Evolutionary conservation across 2,113 vertebrate genomes (phyloP).

Genomic region (Alectura lathami): DNA sequence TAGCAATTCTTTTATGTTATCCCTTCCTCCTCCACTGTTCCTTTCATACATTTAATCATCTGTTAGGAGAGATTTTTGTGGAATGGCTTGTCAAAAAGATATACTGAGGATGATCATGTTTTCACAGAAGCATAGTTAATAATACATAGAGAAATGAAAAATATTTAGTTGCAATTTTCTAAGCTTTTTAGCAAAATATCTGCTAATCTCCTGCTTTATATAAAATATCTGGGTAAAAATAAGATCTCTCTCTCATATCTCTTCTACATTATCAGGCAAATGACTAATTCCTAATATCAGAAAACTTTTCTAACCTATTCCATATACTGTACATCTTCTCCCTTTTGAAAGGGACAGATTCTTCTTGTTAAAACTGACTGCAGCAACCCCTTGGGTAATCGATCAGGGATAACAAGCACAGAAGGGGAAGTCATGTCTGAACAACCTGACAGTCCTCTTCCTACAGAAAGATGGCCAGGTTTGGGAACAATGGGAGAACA

Average conservation of each 20-base stretch:
- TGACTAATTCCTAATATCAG: not conserved
- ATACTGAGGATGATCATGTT: constrained; percentile 32
- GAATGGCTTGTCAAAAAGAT: constrained; percentile 31
- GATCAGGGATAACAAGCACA: not conserved
- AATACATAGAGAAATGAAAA: constrained; percentile 45
- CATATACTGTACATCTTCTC: not conserved
- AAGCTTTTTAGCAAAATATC: constrained; percentile 39
- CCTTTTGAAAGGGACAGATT: not conserved
- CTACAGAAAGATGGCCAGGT: not conserved
- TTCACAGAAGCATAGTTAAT: constrained; percentile 41
- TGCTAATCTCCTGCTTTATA: constrained; percentile 9
- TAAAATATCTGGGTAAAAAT: not conserved
- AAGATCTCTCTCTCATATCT: not conserved
- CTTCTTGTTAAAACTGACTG: not conserved
- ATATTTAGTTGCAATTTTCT: constrained; percentile 45
- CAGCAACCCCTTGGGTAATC: not conserved
- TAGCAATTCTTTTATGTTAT: not conserved
- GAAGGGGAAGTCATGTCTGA: not conserved
- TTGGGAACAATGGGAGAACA: not conserved
- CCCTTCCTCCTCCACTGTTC: not conserved
- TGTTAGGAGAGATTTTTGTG: constrained; percentile 7
- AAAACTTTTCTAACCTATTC: not conserved
- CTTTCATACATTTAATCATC: constrained; percentile 4
- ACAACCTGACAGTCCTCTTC: not conserved
- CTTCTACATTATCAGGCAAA: not conserved